Conservation (phyloP, 2,888 invertebrate genomes). For the Oscheius myriophilus region DNA sequence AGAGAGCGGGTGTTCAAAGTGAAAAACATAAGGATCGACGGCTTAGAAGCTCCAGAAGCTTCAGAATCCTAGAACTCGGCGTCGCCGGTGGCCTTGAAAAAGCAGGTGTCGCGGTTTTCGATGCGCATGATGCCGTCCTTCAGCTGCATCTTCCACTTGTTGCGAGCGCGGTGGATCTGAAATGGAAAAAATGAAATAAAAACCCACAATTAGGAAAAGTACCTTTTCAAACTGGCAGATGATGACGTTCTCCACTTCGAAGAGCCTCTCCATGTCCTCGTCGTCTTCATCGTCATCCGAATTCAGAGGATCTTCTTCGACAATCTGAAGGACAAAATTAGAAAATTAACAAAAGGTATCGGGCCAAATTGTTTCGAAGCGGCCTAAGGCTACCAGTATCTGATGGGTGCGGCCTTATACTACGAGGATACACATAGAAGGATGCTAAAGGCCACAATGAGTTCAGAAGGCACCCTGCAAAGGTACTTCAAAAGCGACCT, state of each 20-base stretch:
- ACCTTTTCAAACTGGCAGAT: conserved; percentile 99
- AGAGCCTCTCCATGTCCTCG: conserved; percentile 88
- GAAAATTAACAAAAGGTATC: not conserved
- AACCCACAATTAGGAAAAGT: no score
- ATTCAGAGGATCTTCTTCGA: conserved; percentile 65
- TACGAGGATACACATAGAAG: no score
- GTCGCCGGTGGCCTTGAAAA: conserved; percentile 97
- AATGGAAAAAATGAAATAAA: conserved; percentile 48
- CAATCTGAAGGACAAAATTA: conserved; percentile 28
- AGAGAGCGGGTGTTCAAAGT: conserved; percentile 3
- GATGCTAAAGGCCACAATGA: no score
- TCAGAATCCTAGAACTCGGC: conserved; percentile 80
- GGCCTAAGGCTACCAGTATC: no score
- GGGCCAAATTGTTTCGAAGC: no score
- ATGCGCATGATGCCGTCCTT: conserved; percentile 99
- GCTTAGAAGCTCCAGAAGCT: no score
- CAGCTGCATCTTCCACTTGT: conserved; percentile 98
- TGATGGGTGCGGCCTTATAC: no score
- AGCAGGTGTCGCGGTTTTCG: conserved; percentile 95
- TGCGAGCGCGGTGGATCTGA: conserved; percentile 93
- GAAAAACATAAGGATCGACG: not conserved
- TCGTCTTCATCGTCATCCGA: conserved; percentile 77
- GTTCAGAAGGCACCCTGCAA: no score
- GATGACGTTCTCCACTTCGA: conserved; percentile 98
- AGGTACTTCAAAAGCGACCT: no score